These are phyloP conservation scores for Machimus atricapillus DNA, from an alignment of 2,888 invertebrate species.

Conservation along the genomic window DNA sequence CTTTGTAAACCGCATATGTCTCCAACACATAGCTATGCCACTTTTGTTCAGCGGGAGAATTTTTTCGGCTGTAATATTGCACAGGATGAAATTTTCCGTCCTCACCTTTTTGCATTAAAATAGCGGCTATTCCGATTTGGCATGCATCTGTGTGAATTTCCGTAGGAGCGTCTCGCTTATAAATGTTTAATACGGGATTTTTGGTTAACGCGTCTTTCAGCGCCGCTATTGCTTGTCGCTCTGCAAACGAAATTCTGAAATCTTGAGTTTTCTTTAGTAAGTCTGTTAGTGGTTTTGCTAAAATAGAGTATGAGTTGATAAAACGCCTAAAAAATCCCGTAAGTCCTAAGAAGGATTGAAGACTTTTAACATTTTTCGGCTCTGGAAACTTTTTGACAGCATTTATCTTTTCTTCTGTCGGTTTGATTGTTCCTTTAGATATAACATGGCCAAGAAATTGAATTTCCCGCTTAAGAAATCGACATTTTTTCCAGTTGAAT, in stretches of 20 bases:
- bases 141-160: conserved; percentile 53
- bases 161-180: conserved; percentile 48
- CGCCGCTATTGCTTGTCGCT: neutral
- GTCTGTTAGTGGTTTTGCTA: conserved; percentile 49
- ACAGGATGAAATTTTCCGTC: neutral
- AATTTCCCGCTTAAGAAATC: conserved; percentile 49
- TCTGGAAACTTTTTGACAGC: conserved; percentile 49
- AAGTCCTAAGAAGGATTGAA: conserved; percentile 51
- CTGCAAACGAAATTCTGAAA: neutral
- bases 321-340: conserved; percentile 50
- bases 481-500: conserved; percentile 49
- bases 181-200: conserved; percentile 50
- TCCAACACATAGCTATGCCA: too few species aligned
- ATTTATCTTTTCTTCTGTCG: conserved; percentile 47
- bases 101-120: conserved; percentile 46
- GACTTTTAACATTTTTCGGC: conserved; percentile 49
- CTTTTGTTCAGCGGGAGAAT: too few species aligned
- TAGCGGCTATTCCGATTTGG: conserved; percentile 50
- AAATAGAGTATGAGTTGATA: conserved; percentile 46
- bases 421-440: conserved; percentile 47
- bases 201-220: conserved; percentile 10
- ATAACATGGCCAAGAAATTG: conserved; percentile 52
- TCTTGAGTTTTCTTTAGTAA: conserved; percentile 45
- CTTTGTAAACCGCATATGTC: too few species aligned
- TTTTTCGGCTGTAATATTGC: neutral